Evolutionary conservation across 2,888 invertebrate genomes (phyloP).

Genomic region (Andrena trimmerana): DNA sequence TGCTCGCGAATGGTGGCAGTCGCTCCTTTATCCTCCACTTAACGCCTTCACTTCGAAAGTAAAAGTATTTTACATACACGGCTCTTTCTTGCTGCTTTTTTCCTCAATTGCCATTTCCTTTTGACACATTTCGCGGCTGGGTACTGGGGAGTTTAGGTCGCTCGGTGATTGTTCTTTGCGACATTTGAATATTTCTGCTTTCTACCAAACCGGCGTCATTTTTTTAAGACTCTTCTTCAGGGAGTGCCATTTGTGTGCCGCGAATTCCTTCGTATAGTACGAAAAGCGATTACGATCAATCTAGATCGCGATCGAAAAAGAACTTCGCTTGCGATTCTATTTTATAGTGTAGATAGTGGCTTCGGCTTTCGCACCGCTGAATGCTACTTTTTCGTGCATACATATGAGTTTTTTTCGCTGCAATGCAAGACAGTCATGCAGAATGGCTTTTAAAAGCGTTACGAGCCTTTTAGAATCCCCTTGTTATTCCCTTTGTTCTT

Average conservation of each 20-base stretch:
- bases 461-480: not conserved
- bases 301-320: not conserved
- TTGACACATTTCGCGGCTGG: not conserved
- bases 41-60: slow-evolving; percentile 31
- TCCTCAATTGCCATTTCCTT: not conserved
- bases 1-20: not conserved
- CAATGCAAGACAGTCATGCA: not conserved
- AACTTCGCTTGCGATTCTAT: not conserved
- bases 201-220: too few species aligned
- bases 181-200: too few species aligned
- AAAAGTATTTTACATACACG: slow-evolving; percentile 29
- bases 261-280: not conserved
- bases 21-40: not conserved
- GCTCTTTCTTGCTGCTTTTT: not conserved
- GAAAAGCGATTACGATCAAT: not conserved
- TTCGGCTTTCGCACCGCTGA: not conserved
- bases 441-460: not conserved
- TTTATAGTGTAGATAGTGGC: not conserved
- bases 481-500: slow-evolving; percentile 2
- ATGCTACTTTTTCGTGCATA: not conserved
- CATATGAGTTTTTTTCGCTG: not conserved
- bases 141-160: not conserved
- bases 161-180: too few species aligned
- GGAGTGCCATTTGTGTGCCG: not conserved
- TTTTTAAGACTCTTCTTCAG: not conserved